Evolutionary conservation across 2,888 invertebrate species (phyloP), one percentile per base, ranked within the genome.

Genomic region (Biston stratarius): DNA sequence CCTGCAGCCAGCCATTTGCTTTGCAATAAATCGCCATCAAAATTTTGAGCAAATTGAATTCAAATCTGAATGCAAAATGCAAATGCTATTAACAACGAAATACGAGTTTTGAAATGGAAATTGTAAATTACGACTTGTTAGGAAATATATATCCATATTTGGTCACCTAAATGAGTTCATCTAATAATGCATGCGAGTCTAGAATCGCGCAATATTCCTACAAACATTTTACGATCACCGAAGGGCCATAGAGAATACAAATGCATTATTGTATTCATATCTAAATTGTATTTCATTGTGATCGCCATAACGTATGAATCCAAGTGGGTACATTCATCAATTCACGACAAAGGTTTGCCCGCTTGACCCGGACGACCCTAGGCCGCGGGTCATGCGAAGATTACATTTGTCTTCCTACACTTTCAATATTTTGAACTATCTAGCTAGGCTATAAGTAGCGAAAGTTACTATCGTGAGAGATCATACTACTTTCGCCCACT

Each of bases 401-500:
- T 71, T 63, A 57, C 66, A 68, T 64, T 69, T 58, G 56, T 70
- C 72, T 64, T 74, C 72, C 70, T 71, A 70, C 55, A 71, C 74
- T 73, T 73, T 71, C 71, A 66, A 74, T 65, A 74, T 72, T 72
- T 63, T 57, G 42, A 55, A n/a, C 52, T 42, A 10, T 8, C 40
- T 49, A 47, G 42, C 67, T 48, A 57, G 45, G 38, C 64, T 57
- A 36, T 48, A 24, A 24, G 24, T 24, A 63, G 74, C 70, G 74
- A 73, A 74, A 74, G 73, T 71, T 61, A 49, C 53, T 67, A 70
- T 71, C 71, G 73, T 72, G 73, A 73, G 72, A 71, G 70, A 74
- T 71, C 65, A 66, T 11, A 63, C 45, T 65, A 62, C 74, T 74
- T 71, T 74, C 72, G 64, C 72, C 58, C 48, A 9, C 38, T 36